These are phyloP conservation scores for Acrocephalus kingi DNA, from an alignment of 2,113 vertebrate species.

Conservation along the genomic window DNA sequence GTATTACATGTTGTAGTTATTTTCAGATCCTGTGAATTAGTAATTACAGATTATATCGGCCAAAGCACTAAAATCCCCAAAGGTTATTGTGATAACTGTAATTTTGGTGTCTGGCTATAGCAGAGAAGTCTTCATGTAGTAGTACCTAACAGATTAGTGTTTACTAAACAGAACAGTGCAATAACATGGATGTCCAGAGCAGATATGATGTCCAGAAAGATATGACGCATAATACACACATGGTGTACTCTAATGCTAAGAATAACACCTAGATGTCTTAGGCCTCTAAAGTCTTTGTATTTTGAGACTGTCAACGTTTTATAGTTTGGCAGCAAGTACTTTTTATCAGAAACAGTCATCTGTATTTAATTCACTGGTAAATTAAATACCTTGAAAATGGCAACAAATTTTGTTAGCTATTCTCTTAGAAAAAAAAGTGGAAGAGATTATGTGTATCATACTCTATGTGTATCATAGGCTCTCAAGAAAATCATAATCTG, in stretches of 20 bases:
- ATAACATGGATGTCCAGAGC: accelerated
- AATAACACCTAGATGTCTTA: not conserved
- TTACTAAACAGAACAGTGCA: not conserved
- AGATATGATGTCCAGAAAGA: not conserved
- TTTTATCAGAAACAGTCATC: not conserved
- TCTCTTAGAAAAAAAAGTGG: not conserved
- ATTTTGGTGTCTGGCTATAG: not conserved
- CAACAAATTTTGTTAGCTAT: not conserved
- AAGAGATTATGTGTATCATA: not conserved
- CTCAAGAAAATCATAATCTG: not conserved
- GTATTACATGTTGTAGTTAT: not conserved
- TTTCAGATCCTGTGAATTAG: not conserved
- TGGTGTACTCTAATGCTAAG: not conserved
- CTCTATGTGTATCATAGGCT: too few relatives aligned
- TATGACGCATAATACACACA: not conserved
- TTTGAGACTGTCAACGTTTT: not conserved
- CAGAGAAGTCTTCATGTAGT: not conserved
- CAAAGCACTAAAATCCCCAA: not conserved
- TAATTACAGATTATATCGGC: not conserved
- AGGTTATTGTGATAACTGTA: not conserved
- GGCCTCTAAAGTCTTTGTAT: not conserved
- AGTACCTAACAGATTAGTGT: not conserved
- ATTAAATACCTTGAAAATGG: not conserved
- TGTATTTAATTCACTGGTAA: not conserved
- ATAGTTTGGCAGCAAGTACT: not conserved